Conservation (phyloP, 2,888 invertebrate genomes). For the Chrysodeixis includens region DNA sequence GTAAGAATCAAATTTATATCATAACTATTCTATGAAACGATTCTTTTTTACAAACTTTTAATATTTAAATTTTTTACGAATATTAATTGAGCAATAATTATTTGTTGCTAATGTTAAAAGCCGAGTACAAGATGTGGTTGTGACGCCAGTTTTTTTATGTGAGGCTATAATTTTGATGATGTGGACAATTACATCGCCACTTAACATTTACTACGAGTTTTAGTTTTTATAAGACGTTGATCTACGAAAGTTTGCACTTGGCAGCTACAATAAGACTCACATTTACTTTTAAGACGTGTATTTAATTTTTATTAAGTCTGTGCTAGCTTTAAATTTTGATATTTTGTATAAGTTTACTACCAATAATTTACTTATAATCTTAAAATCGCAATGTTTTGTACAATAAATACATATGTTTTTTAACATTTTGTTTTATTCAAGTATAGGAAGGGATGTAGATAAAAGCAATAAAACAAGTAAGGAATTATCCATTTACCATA, state of each 20-base stretch:
- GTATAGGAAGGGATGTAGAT: not conserved
- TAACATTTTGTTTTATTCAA: conserved; percentile 21
- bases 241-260: conserved; percentile 46
- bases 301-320: conserved; percentile 68
- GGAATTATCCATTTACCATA: conserved; percentile 66
- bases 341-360: conserved; percentile 64
- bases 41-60: conserved; percentile 35
- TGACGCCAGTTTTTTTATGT: conserved; percentile 56
- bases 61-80: conserved; percentile 37
- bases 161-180: conserved; percentile 56
- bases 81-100: conserved; percentile 41
- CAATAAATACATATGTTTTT: conserved; percentile 55
- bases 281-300: conserved; percentile 47
- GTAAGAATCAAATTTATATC: conserved; percentile 58
- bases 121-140: conserved; percentile 58
- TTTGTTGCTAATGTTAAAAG: conserved; percentile 48
- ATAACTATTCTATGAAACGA: conserved; percentile 27
- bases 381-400: conserved; percentile 55
- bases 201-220: conserved; percentile 49
- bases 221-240: conserved; percentile 41
- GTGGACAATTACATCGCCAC: conserved; percentile 37
- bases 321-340: conserved; percentile 80
- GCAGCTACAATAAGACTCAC: conserved; percentile 54
- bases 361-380: conserved; percentile 52
- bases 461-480: conserved; percentile 24